phyloP scores from a whole-genome alignment of 2,113 vertebrate species.

The Bujurquina vittata region DNA sequence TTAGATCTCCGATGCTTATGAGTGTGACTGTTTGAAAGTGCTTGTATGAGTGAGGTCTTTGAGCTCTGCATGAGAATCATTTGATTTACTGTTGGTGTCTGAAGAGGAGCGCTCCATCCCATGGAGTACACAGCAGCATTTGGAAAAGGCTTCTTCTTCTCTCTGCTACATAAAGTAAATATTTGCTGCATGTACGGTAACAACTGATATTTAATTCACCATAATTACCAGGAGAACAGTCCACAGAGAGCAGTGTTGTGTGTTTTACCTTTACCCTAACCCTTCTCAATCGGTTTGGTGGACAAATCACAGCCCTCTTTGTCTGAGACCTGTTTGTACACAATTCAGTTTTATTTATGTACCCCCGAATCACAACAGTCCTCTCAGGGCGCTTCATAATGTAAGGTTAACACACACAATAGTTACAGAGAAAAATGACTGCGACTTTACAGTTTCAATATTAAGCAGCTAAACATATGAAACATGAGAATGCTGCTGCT shows the following conservation, averaged over 20 bases:
- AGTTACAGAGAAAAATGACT: too few relatives aligned
- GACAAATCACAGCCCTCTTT: too few relatives aligned
- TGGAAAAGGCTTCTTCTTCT: neutral
- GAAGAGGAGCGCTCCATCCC: neutral
- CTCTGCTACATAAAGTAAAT: neutral
- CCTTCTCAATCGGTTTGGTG: too few relatives aligned
- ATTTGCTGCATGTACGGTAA: neutral
- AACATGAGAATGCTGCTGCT: neutral
- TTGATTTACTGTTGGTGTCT: neutral
- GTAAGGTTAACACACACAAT: too few relatives aligned
- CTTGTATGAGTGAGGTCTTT: too few relatives aligned
- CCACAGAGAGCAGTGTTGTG: rapidly evolving
- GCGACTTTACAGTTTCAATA: neutral
- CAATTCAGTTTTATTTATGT: too few relatives aligned
- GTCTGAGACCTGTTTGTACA: neutral
- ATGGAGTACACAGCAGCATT: neutral
- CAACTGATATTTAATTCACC: neutral
- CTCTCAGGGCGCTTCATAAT: too few relatives aligned
- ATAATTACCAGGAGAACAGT: neutral
- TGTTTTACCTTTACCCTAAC: neutral
- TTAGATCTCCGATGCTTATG: too few relatives aligned
- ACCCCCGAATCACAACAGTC: too few relatives aligned
- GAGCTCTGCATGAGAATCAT: too few relatives aligned
- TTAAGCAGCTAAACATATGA: neutral
- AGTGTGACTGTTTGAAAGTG: too few relatives aligned